Conservation (phyloP, 1,140 invertebrate genomes). For the Drosophila erecta region DNA sequence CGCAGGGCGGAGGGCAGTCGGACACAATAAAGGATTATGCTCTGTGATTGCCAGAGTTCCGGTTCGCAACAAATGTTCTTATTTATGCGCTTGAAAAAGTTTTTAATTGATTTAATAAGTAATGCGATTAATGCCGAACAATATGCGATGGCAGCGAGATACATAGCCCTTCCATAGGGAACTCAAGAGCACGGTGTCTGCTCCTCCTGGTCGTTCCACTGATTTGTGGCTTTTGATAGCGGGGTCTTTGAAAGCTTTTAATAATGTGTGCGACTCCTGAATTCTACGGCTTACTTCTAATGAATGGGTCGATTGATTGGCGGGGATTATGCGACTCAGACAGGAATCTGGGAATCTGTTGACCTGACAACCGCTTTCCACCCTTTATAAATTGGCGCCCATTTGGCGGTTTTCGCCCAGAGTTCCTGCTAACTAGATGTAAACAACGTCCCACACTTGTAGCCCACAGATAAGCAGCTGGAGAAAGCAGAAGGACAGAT, state of each 20-base stretch:
- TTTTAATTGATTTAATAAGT: conserved; percentile 83
- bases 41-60: conserved; percentile 17
- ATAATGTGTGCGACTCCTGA: conserved; percentile 76
- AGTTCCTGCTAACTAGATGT: conserved; percentile 47
- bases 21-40: conserved; percentile 75
- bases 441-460: conserved; percentile 32
- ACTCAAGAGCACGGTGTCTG: conserved; percentile 23
- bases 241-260: conserved; percentile 69
- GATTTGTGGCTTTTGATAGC: conserved; percentile 23
- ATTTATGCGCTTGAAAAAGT: conserved; percentile 81
- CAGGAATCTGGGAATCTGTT: conserved; percentile 16
- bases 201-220: conserved; percentile 14
- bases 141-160: conserved; percentile 47
- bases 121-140: conserved; percentile 75
- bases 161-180: conserved; percentile 13
- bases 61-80: conserved; percentile 71
- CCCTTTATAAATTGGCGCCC: conserved; percentile 12
- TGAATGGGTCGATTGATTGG: conserved; percentile 33
- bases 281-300: conserved; percentile 38
- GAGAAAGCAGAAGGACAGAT: conserved; percentile 59
- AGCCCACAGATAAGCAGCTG: conserved; percentile 15
- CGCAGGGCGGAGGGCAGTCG: conserved; percentile 29
- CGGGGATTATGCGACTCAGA: conserved; percentile 22
- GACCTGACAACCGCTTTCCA: conserved; percentile 13
- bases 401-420: conserved; percentile 13